Evolutionary conservation across 2,113 vertebrate genomes (phyloP), one percentile per base, ranked within the genome.

Genomic region (Eubucco bourcierii): DNA sequence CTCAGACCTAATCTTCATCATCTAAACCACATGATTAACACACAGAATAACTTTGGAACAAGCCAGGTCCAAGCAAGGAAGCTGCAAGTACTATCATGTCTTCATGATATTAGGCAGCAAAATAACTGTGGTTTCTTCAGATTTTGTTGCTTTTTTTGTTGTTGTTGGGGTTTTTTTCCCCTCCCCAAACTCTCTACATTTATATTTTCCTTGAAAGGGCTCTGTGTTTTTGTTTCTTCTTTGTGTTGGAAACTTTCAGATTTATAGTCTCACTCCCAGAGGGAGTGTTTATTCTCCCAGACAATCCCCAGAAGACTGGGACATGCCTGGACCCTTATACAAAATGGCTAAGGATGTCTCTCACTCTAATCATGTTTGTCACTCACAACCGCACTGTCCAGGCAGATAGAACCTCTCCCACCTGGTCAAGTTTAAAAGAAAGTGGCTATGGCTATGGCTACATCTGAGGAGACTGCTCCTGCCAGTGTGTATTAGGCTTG

Each of bases 11-110:
- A 97, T 97, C 97, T 96, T 93, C 76, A 93, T 76, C 91, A 97
- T 97, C 97, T 97, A 96, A 97, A 96, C 96, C 96, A 94, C 97
- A 97, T 90, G 87, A 97, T 97, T 97, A 97, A 95, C 94, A 96
- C 95, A 96, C 86, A 93, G 88, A 97, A 97, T 93, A 90, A 96
- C 92, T 95, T 95, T 88, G 95, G 94, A 97, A 94, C 84, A 82
- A 92, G 92, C 95, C 91, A 90, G 87, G 93, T 96, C 93, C 91
- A 93, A 95, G 94, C 95, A 97, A 97, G 97, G 96, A 97, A 97
- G 95, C 94, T 89, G 88, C 95, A 93, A 95, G 97, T 96, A 80
- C 94, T 96, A 81, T 97, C 97, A 96, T 87, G 96, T 80, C 94
- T 92, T 92, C 64, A 27, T 7, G 44, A 84, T 83, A 96, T 95